Evolutionary conservation across 2,888 invertebrate genomes (phyloP), one percentile per base, ranked within the genome.

Genomic region (Microdon myrmicae): DNA sequence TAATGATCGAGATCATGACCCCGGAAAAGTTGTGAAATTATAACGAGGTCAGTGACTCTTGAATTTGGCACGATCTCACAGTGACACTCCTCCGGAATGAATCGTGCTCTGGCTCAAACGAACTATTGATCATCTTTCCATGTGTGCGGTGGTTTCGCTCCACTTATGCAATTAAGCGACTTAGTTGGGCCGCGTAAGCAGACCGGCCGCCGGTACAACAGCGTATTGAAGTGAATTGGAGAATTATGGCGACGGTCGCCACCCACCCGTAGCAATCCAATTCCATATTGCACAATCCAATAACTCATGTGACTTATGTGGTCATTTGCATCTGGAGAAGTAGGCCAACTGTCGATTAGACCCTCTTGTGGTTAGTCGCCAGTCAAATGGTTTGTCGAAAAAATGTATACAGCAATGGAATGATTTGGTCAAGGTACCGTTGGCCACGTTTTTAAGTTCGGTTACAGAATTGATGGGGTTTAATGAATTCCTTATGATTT

Each of bases 11-110:
- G 76, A 76, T 78, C 78, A 77, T 76, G 78, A 75, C 78, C 79
- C 77, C 75, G 76, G 78, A 76, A 77, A 72, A 75, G 72, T 73
- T 70, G 74, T 73, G 71, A 72, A 74, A 75, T 75, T 75, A 72
- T 74, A 74, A 53, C 51, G 51, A 58, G 58, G 64, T 64, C 64
- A 64, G 58, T 64, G 64, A 64, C 64, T 56, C 58, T 64, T 64
- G 49, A 41, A 47, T 64, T 64, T 64, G 64, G 64, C 58, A 58
- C 58, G 58, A 53, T 55, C 35, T 51, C 44, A 49, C 29, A 35
- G 41, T 56, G 61, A 64, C 61, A 56, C 49, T 64, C 61, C 56
- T 48, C 35, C 37, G 8, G n/a, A n/a, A n/a, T n/a, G n/a, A n/a
- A n/a, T n/a, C 51, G 28, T 32, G 37, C 35, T 22, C 25, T 34